Percentiles rank a stretch among this genome's conserved stretches.
phyloP scores from a whole-genome alignment of 1,140 invertebrate species.

The Pseudomyrmex pallidus region DNA sequence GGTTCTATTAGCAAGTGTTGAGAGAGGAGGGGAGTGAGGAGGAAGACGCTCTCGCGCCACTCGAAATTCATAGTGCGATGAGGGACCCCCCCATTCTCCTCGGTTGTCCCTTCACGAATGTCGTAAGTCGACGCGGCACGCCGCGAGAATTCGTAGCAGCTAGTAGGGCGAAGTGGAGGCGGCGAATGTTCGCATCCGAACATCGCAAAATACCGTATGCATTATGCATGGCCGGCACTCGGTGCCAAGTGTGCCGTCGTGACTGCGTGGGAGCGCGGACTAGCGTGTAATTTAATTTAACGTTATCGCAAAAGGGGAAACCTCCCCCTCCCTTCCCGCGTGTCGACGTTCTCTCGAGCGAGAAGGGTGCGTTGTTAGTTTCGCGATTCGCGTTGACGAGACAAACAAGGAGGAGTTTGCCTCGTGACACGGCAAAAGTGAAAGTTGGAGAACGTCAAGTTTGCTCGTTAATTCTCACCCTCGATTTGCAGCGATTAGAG shows the following conservation, averaged over 20 bases:
- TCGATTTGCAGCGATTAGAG: neutral
- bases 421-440: too few relatives aligned
- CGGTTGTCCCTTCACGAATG: neutral
- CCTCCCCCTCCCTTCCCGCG: neutral
- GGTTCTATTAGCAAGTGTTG: constrained; percentile 55
- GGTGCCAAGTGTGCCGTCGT: constrained; percentile 82
- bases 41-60: neutral
- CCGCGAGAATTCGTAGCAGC: constrained; percentile 63
- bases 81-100: neutral
- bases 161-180: constrained; percentile 33
- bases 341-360: neutral
- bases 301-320: constrained; percentile 81
- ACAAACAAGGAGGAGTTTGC: too few relatives aligned
- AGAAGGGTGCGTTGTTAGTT: too few relatives aligned
- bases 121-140: constrained; percentile 45
- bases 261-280: constrained; percentile 78
- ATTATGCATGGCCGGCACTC: constrained; percentile 81
- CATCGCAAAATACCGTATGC: constrained; percentile 83
- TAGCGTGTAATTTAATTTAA: constrained; percentile 84
- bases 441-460: too few relatives aligned
- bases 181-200: constrained; percentile 64
- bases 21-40: neutral
- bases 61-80: constrained; percentile 52
- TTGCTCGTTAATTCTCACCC: too few relatives aligned
- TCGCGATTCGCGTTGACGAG: too few relatives aligned